A percentile compares a stretch with the other conserved stretches of the same genome.
These are phyloP conservation scores for Colistium nudipinnis DNA, from an alignment of 2,113 vertebrate species.

Conservation along the genomic window DNA sequence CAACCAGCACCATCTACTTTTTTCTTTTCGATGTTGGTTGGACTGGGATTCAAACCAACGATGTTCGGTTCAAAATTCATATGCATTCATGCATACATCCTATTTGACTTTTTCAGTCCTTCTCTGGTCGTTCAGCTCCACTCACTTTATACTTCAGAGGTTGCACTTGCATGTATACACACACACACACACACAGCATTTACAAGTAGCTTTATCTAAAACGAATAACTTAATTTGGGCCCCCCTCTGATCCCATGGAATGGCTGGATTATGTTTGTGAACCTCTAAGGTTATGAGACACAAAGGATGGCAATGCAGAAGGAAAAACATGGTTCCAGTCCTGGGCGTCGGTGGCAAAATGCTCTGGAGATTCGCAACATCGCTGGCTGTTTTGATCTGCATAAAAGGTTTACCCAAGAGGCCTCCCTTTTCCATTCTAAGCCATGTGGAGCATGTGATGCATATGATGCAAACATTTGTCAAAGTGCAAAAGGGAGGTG, in stretches of 20 bases:
- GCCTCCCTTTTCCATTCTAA: slow-evolving; percentile 11
- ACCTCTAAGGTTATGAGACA: slow-evolving; percentile 52
- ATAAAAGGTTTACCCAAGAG: slow-evolving; percentile 51
- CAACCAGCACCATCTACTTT: too few relatives aligned
- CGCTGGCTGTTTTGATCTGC: slow-evolving; percentile 56
- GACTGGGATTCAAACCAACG: too few relatives aligned
- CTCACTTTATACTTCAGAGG: slow-evolving; percentile 37
- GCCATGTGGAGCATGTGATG: slow-evolving; percentile 31
- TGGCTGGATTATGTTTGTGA: slow-evolving; percentile 48
- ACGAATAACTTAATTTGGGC: slow-evolving; percentile 53
- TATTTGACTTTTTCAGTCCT: slow-evolving; percentile 69
- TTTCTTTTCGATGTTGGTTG: too few relatives aligned
- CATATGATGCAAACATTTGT: slow-evolving; percentile 37
- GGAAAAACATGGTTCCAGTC: slow-evolving; percentile 33
- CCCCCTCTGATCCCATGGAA: slow-evolving; percentile 41
- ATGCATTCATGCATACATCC: slow-evolving; percentile 55
- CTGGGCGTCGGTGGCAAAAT: slow-evolving; percentile 27
- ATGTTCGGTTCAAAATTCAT: too few relatives aligned
- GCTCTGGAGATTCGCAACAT: slow-evolving; percentile 59
- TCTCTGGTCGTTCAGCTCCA: slow-evolving; percentile 32
- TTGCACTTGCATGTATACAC: slow-evolving; percentile 17
- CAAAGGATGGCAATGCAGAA: slow-evolving; percentile 39
- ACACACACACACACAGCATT: not conserved
- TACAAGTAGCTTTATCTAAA: slow-evolving; percentile 31
- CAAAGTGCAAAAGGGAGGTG: not conserved